Evolutionary conservation across 1,140 invertebrate genomes (phyloP), one percentile per base, ranked within the genome.

Genomic region (Drosophila melanica): DNA sequence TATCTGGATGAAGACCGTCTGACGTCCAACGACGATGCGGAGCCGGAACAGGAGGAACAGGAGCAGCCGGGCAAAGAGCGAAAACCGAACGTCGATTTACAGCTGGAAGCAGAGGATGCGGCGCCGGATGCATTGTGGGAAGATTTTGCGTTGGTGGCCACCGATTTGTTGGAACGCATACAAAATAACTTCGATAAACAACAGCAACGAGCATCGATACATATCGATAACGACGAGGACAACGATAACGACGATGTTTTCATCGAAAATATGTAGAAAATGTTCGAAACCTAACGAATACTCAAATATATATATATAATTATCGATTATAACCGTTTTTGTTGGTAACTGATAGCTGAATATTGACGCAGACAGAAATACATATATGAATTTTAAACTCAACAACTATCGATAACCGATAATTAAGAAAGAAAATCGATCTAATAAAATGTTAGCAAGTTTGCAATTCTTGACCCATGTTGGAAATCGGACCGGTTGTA

Each of bases 101-200:
- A 65, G 39, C 16, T 37, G 5, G 76, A 77, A 6, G 11, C 62
- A 0, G 81, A 82, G 27, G 27, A 27, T 30, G 66, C 72, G 12
- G 35, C 47, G 0, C 75, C 67, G 7, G 92, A 93, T 74, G 79
- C 90, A 37, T 73, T 93, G 35, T 95, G 94, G 94, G 94, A 95
- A 89, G 94, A 95, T 69, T 95, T 95, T 91, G 94, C 94, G 6
- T 90, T 92, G 68, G 94, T 95, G 5, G 94, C 94, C 18, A 94
- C 94, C 10, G 94, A 94, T 90, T 90, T 95, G 42, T 81, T 95
- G 18, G 94, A 95, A 77, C 81, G 91, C 16, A 86, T 92, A 66
- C 91, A 92, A 33, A 81, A 89, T 20, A 90, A 82, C 12, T 84
- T 91, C 18, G 87, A 90, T 37, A 89, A 48, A n/a, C 79, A 71